Percentiles rank a stretch among this genome's conserved stretches.
Conservation (phyloP, 2,888 invertebrate genomes). For the Ophion slaviceki region DNA sequence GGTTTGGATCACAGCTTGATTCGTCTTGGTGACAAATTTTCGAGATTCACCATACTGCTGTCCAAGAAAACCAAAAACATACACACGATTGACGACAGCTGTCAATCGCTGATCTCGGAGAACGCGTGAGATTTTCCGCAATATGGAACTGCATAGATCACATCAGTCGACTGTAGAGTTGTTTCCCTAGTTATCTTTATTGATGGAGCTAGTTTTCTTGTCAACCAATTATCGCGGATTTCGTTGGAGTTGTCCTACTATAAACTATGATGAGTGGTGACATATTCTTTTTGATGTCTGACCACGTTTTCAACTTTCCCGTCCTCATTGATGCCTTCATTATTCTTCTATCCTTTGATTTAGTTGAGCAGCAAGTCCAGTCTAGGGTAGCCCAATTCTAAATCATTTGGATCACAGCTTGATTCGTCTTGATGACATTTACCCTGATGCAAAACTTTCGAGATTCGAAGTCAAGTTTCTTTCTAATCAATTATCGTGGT, state of each 20-base stretch:
- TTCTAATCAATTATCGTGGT: neutral
- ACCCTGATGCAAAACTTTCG: too few relatives aligned
- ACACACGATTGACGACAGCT: neutral
- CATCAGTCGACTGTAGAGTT: constrained; percentile 47
- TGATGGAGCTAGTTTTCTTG: neutral
- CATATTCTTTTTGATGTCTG: neutral
- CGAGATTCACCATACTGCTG: too few relatives aligned
- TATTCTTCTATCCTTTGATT: too few relatives aligned
- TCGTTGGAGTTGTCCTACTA: neutral
- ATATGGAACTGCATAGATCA: constrained; percentile 18
- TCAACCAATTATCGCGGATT: neutral
- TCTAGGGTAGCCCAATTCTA: too few relatives aligned
- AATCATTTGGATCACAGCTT: too few relatives aligned
- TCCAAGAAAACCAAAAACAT: neutral
- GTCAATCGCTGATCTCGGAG: neutral
- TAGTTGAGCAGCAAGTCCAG: too few relatives aligned
- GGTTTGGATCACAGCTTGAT: too few relatives aligned
- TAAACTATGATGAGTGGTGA: neutral
- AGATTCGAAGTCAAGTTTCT: neutral
- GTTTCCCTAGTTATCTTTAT: too few relatives aligned
- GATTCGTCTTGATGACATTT: too few relatives aligned
- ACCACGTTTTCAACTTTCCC: neutral
- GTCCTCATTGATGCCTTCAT: neutral
- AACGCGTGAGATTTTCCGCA: neutral
- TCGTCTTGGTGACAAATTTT: too few relatives aligned